Evolutionary conservation across 2,797 vertebrate species (phyloP), one percentile per base, ranked within the genome.

Genomic region (Mareca penelope): DNA sequence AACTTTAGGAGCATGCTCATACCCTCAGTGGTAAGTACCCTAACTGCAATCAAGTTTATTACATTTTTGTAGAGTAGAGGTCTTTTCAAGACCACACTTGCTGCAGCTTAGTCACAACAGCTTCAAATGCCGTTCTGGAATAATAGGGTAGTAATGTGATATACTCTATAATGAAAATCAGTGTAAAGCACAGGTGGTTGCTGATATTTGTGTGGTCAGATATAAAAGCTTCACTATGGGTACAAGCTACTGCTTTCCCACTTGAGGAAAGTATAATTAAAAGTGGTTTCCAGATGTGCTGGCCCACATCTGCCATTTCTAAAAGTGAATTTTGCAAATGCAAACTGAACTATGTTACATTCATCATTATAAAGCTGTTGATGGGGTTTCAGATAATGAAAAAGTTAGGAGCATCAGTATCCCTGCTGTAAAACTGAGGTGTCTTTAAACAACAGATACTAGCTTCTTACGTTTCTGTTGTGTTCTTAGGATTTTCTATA

Each of bases 221-320:
- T 91, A 93, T 89, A 91, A 86, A 96, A 95, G 89, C 75, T 92
- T 70, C 14, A 3, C 92, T 78, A 24, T 64, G 94, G 73, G 82
- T 92, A 90, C 52, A 94, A 90, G 81, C 70, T 88, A 93, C 81
- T 96, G 55, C 80, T 84, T 95, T 95, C 80, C 95, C 73, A 67
- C 78, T 97, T 96, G 91, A 97, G 91, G 80, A 89, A 93, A 89
- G 39, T 88, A 76, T 89, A 95, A 97, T 97, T 97, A 96, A 97
- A 97, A 96, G 87, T 85, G 80, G 89, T 96, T 97, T 97, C 96
- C 96, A 97, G 96, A 97, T 98, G 95, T 97, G 80, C 84, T 96
- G 87, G 92, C 95, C 81, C 68, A 91, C 92, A 96, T 90, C 85
- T 95, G 88, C 67, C 52, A 5, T 90, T 95, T 93, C 93, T 33